Conservation (phyloP, 1,140 invertebrate species). For the Asobara japonica region DNA sequence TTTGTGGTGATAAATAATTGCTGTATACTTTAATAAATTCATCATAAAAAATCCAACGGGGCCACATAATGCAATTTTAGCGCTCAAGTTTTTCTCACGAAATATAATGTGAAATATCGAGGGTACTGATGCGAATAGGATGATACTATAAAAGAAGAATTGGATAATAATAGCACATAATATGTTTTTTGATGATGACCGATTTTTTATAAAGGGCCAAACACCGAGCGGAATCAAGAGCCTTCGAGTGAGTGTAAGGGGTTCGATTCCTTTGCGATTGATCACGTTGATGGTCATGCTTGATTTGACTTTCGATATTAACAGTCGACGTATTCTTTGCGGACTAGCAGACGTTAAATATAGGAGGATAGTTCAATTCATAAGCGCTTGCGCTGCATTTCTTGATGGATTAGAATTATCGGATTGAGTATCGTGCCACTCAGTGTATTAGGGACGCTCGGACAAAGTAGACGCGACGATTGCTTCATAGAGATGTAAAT, state of each 20-base stretch:
- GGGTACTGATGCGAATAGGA: neutral
- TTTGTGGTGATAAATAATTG: constrained; percentile 16
- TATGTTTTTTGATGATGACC: neutral
- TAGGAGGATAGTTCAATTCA: neutral
- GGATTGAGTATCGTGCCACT: neutral
- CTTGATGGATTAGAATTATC: neutral
- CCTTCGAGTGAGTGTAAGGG: constrained; percentile 38
- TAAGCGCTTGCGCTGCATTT: neutral
- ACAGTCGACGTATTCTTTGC: neutral
- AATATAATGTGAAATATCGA: neutral
- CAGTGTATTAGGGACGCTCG: neutral
- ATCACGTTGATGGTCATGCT: no score
- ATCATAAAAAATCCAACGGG: constrained; percentile 7
- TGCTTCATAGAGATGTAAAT: neutral
- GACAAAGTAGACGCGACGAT: neutral
- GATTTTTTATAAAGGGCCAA: constrained; percentile 26
- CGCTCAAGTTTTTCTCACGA: neutral
- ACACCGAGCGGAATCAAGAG: constrained; percentile 36
- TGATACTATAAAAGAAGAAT: neutral
- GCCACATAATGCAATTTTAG: constrained; percentile 1
- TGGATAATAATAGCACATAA: neutral
- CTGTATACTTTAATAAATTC: constrained; percentile 26
- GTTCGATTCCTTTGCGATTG: constrained; percentile 19
- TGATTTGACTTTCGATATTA: neutral
- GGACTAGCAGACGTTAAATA: neutral